phyloP scores from a whole-genome alignment of 2,113 vertebrate genomes.

The Petromus typicus region DNA sequence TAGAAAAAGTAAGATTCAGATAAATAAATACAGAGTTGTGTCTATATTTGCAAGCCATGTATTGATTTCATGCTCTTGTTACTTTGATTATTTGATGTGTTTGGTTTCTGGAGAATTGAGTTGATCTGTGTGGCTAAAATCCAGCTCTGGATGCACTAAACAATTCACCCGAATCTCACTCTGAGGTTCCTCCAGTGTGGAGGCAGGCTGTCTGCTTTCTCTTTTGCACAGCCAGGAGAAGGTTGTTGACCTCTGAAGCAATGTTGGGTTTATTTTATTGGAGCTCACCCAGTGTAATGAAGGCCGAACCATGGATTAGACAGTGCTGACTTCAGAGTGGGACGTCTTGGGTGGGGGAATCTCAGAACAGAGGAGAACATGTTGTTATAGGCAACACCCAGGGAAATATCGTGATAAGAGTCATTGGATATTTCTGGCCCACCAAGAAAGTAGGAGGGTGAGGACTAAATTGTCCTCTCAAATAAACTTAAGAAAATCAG shows the following conservation, averaged over 20 bases:
- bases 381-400: slow-evolving; percentile 71
- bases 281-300: slow-evolving; percentile 57
- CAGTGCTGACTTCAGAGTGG: slow-evolving; percentile 54
- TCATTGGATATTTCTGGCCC: slow-evolving; percentile 50
- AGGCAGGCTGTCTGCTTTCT: slow-evolving; percentile 67
- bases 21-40: background rate
- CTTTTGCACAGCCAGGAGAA: background rate
- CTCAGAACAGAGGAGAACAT: slow-evolving; percentile 64
- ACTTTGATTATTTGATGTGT: background rate
- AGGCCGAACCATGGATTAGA: slow-evolving; percentile 66
- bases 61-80: background rate
- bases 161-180: background rate
- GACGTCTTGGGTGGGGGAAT: slow-evolving; percentile 64
- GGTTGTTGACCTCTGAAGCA: slow-evolving; percentile 1
- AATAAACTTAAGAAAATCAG: slow-evolving; percentile 33
- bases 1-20: background rate
- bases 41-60: background rate
- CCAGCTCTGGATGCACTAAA: slow-evolving; percentile 52
- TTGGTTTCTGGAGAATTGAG: slow-evolving; percentile 52
- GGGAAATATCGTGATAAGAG: slow-evolving; percentile 43
- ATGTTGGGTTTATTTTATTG: slow-evolving; percentile 47
- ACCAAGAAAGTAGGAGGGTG: slow-evolving; percentile 53
- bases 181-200: slow-evolving; percentile 32
- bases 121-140: background rate
- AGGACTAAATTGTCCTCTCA: slow-evolving; percentile 11